These are phyloP conservation scores for Oscheius sp. DNA, from an alignment of 2,888 invertebrate species.

Conservation along the genomic window DNA sequence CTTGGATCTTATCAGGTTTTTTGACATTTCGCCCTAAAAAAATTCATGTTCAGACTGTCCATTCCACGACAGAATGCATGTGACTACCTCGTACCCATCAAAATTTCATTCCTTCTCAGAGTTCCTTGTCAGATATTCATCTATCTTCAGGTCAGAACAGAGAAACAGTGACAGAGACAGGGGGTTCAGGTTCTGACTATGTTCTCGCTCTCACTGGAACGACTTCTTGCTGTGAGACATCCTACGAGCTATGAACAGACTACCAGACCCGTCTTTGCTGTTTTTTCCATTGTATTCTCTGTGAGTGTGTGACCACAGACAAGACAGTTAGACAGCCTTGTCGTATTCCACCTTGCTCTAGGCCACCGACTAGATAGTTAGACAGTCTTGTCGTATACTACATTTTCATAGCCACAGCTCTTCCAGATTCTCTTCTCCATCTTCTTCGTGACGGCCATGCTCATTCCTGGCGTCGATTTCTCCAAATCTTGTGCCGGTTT, in stretches of 20 bases:
- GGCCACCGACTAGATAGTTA: not conserved
- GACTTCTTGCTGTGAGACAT: conserved; percentile 1
- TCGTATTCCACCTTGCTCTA: not conserved
- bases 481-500: conserved; percentile 1
- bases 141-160: conserved; percentile 11
- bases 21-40: too few species aligned
- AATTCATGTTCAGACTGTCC: conserved; percentile 5
- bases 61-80: not conserved
- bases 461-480: conserved; percentile 14
- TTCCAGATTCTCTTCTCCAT: conserved; percentile 16
- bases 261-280: not conserved
- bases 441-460: not conserved
- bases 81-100: conserved; percentile 15
- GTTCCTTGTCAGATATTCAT: conserved; percentile 27
- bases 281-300: not conserved
- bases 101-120: not conserved
- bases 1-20: conserved; percentile 13
- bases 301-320: not conserved
- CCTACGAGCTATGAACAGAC: not conserved
- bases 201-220: conserved; percentile 15
- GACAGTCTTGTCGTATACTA: not conserved
- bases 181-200: conserved; percentile 12
- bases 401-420: not conserved
- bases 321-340: not conserved
- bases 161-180: not conserved